Percentiles rank a stretch among this genome's conserved stretches.
phyloP scores from a whole-genome alignment of 1,140 invertebrate genomes.

The Mizuhopecten yessoensis region DNA sequence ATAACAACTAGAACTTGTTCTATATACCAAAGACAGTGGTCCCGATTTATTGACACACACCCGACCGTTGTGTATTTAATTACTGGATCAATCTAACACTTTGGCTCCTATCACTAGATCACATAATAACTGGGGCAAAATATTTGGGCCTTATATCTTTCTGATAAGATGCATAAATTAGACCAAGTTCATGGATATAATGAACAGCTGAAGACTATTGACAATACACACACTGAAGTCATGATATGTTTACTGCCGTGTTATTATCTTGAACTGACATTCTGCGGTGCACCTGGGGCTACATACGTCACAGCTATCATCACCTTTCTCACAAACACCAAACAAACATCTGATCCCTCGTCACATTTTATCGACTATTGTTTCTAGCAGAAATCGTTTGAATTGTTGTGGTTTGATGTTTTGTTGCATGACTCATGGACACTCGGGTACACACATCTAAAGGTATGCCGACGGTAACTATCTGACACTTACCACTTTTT shows the following conservation, averaged over 20 bases:
- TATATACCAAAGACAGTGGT: background rate
- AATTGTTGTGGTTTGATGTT: background rate
- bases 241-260: background rate
- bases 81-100: conserved; percentile 2
- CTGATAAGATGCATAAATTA: conserved; percentile 18
- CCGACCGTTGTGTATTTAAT: background rate
- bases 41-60: background rate
- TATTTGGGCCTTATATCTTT: background rate
- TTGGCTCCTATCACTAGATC: background rate
- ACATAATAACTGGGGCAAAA: background rate
- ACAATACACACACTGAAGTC: background rate
- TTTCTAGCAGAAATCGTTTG: background rate
- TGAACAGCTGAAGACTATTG: background rate
- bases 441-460: background rate
- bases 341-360: background rate
- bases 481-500: conserved; percentile 89
- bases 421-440: background rate
- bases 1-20: background rate
- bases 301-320: background rate
- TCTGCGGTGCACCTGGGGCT: background rate
- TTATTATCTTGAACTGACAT: background rate
- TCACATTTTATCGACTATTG: background rate
- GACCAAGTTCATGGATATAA: background rate
- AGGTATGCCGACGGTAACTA: background rate
- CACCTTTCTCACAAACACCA: background rate